These are phyloP conservation scores for Chiloscyllium plagiosum DNA, from an alignment of 2,113 vertebrate species.

Conservation along the genomic window DNA sequence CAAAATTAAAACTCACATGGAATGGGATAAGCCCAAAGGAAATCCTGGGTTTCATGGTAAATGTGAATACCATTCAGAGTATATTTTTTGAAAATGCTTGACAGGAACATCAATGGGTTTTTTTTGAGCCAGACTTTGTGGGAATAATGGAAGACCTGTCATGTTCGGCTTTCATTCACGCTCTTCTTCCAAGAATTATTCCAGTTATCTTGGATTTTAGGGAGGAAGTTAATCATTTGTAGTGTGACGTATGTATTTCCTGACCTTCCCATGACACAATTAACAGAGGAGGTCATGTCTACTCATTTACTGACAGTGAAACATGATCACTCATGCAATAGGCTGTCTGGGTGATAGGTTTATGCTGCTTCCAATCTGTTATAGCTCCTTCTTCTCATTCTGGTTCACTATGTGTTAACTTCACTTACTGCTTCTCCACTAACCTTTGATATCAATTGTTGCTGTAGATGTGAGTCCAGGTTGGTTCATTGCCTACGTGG, in stretches of 20 bases:
- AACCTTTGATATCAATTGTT: background rate
- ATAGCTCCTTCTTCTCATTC: background rate
- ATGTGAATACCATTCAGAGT: too few species aligned
- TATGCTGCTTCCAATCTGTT: background rate
- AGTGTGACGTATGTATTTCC: background rate
- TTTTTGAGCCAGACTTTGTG: background rate
- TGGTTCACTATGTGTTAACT: background rate
- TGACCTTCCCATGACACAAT: background rate
- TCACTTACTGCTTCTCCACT: background rate
- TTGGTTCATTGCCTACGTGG: too few species aligned
- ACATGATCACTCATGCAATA: background rate
- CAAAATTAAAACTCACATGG: background rate
- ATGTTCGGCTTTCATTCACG: background rate
- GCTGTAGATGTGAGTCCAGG: too few species aligned
- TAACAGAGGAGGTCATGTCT: background rate
- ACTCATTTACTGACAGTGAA: background rate
- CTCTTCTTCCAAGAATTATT: background rate
- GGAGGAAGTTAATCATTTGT: background rate
- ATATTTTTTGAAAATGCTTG: background rate
- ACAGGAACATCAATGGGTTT: background rate
- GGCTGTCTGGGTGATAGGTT: background rate
- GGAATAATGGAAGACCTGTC: background rate
- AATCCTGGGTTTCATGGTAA: background rate
- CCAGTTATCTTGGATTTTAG: background rate
- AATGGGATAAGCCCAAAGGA: background rate